These are phyloP conservation scores for Mesorhabditis belari DNA, from an alignment of 2,888 invertebrate genomes.

Conservation along the genomic window DNA sequence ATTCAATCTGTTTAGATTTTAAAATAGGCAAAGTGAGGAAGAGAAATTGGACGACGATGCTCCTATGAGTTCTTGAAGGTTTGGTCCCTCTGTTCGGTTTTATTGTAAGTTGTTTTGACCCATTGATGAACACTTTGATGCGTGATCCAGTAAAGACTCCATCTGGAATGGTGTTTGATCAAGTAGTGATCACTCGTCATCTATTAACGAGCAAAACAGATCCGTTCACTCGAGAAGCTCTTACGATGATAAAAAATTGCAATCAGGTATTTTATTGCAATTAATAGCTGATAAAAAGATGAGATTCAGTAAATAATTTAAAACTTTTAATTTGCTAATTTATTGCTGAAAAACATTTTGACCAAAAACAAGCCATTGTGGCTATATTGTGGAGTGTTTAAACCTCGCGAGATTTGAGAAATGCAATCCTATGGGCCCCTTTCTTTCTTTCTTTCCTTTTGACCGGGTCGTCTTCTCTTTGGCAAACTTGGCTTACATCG, in stretches of 20 bases:
- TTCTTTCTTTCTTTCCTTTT: no score
- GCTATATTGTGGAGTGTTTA: no score
- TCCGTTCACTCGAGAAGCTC: slow-evolving; percentile 90
- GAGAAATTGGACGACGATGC: slow-evolving; percentile 79
- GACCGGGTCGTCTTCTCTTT: not conserved
- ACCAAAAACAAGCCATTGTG: no score
- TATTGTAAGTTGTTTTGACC: no score
- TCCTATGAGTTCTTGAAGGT: slow-evolving; percentile 93
- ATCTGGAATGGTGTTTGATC: slow-evolving; percentile 80
- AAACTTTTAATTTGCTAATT: not conserved
- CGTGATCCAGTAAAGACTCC: slow-evolving; percentile 85
- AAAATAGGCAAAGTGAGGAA: slow-evolving; percentile 60
- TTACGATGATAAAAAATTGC: slow-evolving; percentile 87
- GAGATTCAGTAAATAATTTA: slow-evolving; percentile 7
- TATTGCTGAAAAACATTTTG: not conserved
- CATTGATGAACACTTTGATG: slow-evolving; percentile 94
- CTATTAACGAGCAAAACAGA: slow-evolving; percentile 68
- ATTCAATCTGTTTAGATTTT: no score
- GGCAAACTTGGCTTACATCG: not conserved
- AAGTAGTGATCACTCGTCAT: slow-evolving; percentile 83
- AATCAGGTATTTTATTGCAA: slow-evolving; percentile 67
- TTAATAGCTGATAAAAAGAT: no score
- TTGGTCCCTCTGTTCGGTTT: slow-evolving; percentile 54
- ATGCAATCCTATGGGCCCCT: no score
- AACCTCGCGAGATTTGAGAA: no score